These are phyloP conservation scores for Chaetogeoica ovagalla DNA, from an alignment of 2,888 invertebrate species.

Conservation along the genomic window DNA sequence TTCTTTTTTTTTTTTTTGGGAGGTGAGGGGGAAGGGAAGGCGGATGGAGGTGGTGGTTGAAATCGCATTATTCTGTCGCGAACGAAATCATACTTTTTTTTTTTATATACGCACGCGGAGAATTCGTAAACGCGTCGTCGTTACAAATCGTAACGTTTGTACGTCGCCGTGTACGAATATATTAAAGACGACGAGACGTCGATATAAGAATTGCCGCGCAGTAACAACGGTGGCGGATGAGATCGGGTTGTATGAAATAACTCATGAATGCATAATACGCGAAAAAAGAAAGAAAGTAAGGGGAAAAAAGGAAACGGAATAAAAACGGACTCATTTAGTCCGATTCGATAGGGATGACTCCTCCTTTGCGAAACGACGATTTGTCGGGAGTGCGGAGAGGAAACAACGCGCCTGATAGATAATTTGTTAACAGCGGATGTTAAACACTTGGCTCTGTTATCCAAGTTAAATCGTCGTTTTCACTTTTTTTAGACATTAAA, in stretches of 20 bases:
- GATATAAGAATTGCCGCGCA: slow-evolving; percentile 24
- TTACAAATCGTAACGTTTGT: slow-evolving; percentile 38
- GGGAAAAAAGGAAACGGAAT: background rate
- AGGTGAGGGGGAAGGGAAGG: too few relatives aligned
- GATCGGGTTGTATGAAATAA: slow-evolving; percentile 4
- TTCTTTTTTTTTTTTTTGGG: too few relatives aligned
- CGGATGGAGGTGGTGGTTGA: background rate
- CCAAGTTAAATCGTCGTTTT: too few relatives aligned
- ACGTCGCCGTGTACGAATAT: slow-evolving; percentile 9
- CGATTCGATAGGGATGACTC: background rate
- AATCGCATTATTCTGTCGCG: slow-evolving; percentile 34
- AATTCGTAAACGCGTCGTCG: slow-evolving; percentile 11
- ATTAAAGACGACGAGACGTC: slow-evolving; percentile 3
- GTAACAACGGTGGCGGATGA: background rate
- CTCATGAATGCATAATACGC: slow-evolving; percentile 40
- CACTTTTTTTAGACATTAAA: too few relatives aligned
- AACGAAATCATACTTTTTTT: background rate
- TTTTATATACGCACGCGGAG: background rate
- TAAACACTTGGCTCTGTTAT: too few relatives aligned
- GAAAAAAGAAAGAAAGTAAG: too few relatives aligned
- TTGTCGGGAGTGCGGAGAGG: too few relatives aligned
- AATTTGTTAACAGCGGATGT: too few relatives aligned
- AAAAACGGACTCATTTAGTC: background rate
- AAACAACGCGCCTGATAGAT: too few relatives aligned
- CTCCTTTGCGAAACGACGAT: too few relatives aligned